Percentiles rank a stretch among this genome's conserved stretches.
Evolutionary conservation across 2,113 vertebrate species (phyloP).

Genomic region (Ochotona princeps): DNA sequence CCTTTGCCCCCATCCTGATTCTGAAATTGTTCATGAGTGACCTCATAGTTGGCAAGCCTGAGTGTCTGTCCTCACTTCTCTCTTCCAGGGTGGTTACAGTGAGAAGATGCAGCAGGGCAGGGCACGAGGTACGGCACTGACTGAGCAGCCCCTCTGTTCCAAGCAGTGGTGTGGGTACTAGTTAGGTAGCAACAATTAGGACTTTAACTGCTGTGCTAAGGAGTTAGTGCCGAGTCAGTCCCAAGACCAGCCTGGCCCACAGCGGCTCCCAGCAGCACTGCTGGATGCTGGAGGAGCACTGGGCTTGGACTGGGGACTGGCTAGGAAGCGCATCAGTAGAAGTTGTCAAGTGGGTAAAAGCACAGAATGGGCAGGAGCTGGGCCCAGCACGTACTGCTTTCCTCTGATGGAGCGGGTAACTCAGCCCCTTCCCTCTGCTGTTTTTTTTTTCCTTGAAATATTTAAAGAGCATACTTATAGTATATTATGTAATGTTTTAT

Average conservation of each 20-base stretch:
- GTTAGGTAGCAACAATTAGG: neutral
- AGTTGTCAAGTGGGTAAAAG: neutral
- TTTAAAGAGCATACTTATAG: too few relatives aligned
- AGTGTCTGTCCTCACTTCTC: neutral
- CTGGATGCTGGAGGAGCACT: neutral
- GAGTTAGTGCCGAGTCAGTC: neutral
- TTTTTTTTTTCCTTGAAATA: neutral
- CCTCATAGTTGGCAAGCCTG: neutral
- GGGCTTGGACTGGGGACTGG: neutral
- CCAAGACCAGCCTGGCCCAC: neutral
- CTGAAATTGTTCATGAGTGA: constrained; percentile 10
- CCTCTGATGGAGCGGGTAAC: neutral
- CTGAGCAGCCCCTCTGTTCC: neutral
- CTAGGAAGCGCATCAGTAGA: neutral
- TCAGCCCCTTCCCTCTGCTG: neutral
- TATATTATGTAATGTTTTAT: too few relatives aligned
- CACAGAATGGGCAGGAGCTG: neutral
- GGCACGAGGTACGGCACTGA: neutral
- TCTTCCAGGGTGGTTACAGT: neutral
- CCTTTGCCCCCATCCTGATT: neutral
- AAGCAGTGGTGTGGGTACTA: neutral
- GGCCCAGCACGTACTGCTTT: rapidly evolving
- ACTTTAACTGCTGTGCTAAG: neutral
- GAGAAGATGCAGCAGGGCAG: neutral
- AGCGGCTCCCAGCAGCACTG: neutral